These are phyloP conservation scores for Seriola quinqueradiata DNA, from an alignment of 2,113 vertebrate species.

Conservation along the genomic window DNA sequence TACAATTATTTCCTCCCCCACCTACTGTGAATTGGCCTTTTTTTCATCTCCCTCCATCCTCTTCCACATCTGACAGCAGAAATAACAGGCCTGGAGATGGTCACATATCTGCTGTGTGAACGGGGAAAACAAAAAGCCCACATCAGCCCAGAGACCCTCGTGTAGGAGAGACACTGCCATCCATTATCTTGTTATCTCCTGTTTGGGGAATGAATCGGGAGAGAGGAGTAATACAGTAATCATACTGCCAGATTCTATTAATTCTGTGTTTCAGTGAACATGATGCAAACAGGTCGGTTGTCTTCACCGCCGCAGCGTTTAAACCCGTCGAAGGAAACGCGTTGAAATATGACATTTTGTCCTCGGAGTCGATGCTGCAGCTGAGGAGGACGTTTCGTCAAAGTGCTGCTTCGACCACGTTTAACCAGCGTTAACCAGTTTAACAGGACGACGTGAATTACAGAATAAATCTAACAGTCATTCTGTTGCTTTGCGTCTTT, in stretches of 20 bases:
- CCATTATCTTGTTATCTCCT: constrained; percentile 67
- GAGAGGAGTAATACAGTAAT: constrained; percentile 56
- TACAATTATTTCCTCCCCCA: constrained; percentile 9
- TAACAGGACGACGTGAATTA: no score
- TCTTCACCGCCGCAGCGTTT: constrained; percentile 13
- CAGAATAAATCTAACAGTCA: no score
- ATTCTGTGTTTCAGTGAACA: constrained; percentile 50
- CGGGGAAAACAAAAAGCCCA: constrained; percentile 52
- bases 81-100: constrained; percentile 53
- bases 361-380: constrained; percentile 12
- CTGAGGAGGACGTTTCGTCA: neutral
- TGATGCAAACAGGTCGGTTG: constrained; percentile 30
- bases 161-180: constrained; percentile 45
- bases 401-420: no score
- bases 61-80: constrained; percentile 54
- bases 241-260: constrained; percentile 63
- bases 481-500: no score
- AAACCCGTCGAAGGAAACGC: neutral
- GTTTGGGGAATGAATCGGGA: constrained; percentile 51
- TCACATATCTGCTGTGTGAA: constrained; percentile 29
- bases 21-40: constrained; percentile 46
- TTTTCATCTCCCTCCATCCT: constrained; percentile 32
- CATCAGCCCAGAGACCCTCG: constrained; percentile 40
- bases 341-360: constrained; percentile 34
- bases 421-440: no score